phyloP scores from a whole-genome alignment of 2,888 invertebrate genomes.

The Melolontha melolontha region DNA sequence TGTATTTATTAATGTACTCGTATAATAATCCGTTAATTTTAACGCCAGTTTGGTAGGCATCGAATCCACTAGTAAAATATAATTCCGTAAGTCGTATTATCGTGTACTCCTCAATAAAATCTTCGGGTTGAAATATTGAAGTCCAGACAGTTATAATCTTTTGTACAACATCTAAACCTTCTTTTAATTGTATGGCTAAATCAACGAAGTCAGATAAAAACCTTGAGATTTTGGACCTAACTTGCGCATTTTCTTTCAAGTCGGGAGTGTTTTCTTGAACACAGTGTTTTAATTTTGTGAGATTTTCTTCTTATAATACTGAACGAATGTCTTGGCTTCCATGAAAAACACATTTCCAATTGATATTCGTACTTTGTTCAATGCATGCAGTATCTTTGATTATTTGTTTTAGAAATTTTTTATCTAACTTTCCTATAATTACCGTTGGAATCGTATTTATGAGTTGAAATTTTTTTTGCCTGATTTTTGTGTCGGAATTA shows the following conservation, averaged over 20 bases:
- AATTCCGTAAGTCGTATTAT: conserved; percentile 27
- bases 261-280: not conserved
- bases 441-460: conserved; percentile 5
- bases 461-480: conserved; percentile 8
- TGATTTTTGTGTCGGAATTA: conserved; percentile 11
- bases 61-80: not conserved
- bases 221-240: conserved; percentile 17
- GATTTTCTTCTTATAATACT: too few species aligned
- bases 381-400: conserved; percentile 11
- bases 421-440: conserved; percentile 11
- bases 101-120: conserved; percentile 8
- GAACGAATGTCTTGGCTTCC: not conserved
- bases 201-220: conserved; percentile 16
- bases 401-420: conserved; percentile 19
- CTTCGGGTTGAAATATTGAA: conserved; percentile 1
- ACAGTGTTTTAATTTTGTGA: not conserved
- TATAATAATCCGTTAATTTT: conserved; percentile 18
- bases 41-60: conserved; percentile 1
- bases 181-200: conserved; percentile 9
- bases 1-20: conserved; percentile 13
- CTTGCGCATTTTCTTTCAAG: not conserved
- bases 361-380: not conserved
- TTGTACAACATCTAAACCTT: conserved; percentile 11
- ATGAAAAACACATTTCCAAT: conserved; percentile 25
- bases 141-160: not conserved